These are phyloP conservation scores for Coregonus sp. DNA, from an alignment of 2,797 vertebrate genomes.

Conservation along the genomic window DNA sequence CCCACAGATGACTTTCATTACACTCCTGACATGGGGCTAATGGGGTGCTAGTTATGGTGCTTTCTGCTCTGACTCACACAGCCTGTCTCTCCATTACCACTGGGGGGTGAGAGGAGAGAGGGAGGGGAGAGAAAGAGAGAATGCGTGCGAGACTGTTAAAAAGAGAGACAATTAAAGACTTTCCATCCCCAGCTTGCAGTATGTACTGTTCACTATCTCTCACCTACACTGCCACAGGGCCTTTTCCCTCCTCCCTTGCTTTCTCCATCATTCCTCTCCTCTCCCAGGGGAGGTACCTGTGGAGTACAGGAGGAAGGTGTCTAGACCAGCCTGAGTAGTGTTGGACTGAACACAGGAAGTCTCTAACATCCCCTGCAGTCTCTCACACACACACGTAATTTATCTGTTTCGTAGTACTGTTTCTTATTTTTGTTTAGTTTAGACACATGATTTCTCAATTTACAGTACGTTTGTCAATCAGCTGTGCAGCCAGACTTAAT, in stretches of 20 bases:
- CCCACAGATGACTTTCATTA: conserved; percentile 59
- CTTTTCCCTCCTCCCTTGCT: not conserved
- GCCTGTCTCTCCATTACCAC: not conserved
- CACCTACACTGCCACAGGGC: not conserved
- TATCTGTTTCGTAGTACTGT: too few relatives aligned
- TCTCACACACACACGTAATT: too few relatives aligned
- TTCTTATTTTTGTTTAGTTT: too few relatives aligned
- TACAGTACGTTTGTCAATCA: too few relatives aligned
- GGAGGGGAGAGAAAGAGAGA: not conserved
- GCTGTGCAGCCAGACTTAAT: too few relatives aligned
- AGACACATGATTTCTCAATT: too few relatives aligned
- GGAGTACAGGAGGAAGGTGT: not conserved
- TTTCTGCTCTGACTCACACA: conserved; percentile 22
- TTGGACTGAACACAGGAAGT: conserved; percentile 3
- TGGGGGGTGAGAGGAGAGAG: not conserved
- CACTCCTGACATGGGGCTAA: conserved; percentile 45
- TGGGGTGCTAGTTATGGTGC: conserved; percentile 45
- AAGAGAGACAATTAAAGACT: not conserved
- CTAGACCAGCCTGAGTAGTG: not conserved
- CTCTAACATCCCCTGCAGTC: too few relatives aligned
- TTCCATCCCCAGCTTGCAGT: not conserved
- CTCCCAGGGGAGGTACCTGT: not conserved
- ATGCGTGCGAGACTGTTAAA: not conserved
- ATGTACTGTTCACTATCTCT: not conserved
- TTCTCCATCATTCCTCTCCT: not conserved